Percentiles rank a stretch among this genome's conserved stretches.
phyloP scores from a whole-genome alignment of 2,888 invertebrate species.

The Mesoligia furuncula region DNA sequence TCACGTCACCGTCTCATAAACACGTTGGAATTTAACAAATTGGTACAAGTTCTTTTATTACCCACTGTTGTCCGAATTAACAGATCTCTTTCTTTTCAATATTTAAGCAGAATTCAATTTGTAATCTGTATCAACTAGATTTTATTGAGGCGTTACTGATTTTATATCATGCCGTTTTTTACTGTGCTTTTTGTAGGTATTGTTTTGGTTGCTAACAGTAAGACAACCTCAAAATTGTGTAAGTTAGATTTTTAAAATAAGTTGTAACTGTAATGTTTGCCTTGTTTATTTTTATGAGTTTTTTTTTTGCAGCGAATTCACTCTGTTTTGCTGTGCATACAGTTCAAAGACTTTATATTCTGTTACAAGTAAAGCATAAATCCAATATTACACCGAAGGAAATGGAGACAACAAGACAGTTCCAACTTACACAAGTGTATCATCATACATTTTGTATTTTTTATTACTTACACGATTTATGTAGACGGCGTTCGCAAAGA shows the following conservation, averaged over 20 bases:
- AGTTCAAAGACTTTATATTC: background rate
- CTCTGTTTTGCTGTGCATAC: background rate
- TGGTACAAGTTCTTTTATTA: slow-evolving; percentile 38
- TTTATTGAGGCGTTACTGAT: slow-evolving; percentile 44
- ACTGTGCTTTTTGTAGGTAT: slow-evolving; percentile 9
- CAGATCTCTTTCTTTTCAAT: slow-evolving; percentile 37
- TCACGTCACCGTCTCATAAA: slow-evolving; percentile 42
- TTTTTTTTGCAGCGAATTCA: background rate
- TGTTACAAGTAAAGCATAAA: slow-evolving; percentile 6
- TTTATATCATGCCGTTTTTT: slow-evolving; percentile 28
- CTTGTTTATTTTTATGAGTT: background rate
- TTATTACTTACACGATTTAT: slow-evolving; percentile 81
- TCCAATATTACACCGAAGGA: slow-evolving; percentile 7
- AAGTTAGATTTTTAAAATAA: background rate
- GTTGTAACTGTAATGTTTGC: background rate
- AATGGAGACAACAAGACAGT: slow-evolving; percentile 35
- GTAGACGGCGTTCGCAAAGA: slow-evolving; percentile 82
- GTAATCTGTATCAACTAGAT: slow-evolving; percentile 39
- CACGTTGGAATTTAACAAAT: slow-evolving; percentile 46
- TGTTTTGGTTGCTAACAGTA: slow-evolving; percentile 16
- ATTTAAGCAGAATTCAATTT: slow-evolving; percentile 30
- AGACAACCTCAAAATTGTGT: background rate
- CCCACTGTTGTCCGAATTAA: slow-evolving; percentile 4
- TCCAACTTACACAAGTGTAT: slow-evolving; percentile 61
- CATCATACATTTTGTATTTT: slow-evolving; percentile 74